These are phyloP conservation scores for Heliconius erato DNA, from an alignment of 2,888 invertebrate species.

Conservation along the genomic window DNA sequence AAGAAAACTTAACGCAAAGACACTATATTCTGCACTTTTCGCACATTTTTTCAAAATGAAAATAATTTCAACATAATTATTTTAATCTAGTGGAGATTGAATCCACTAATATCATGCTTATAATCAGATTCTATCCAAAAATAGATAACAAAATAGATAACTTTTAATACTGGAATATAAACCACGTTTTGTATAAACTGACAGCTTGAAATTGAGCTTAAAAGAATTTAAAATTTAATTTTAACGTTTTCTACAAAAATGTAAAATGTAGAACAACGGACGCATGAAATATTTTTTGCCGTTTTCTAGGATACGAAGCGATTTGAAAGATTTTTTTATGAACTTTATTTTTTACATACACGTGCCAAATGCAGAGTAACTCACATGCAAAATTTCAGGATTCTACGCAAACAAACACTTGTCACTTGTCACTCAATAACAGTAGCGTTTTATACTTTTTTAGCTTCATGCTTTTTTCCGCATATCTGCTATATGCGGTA, in stretches of 20 bases:
- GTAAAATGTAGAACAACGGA: not conserved
- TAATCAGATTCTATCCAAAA: not conserved
- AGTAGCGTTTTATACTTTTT: no score
- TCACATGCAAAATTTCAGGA: no score
- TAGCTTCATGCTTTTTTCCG: no score
- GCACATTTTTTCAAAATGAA: no score
- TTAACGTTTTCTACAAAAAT: not conserved
- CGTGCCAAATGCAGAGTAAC: no score
- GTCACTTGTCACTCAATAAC: no score
- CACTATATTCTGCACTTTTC: no score
- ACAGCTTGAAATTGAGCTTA: slow-evolving; percentile 5
- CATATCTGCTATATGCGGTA: no score
- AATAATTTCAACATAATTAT: not conserved
- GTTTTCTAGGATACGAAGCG: not conserved
- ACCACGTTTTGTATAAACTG: not conserved
- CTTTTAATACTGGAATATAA: not conserved
- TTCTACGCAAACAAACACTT: no score
- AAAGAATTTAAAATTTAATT: not conserved
- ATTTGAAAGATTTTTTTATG: not conserved
- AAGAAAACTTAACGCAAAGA: no score
- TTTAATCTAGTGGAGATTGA: not conserved
- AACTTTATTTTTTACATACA: not conserved
- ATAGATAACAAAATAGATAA: not conserved
- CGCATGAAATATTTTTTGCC: not conserved
- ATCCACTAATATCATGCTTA: not conserved